Evolutionary conservation across 2,113 vertebrate species (phyloP).

Genomic region (Catharus bicknelli): DNA sequence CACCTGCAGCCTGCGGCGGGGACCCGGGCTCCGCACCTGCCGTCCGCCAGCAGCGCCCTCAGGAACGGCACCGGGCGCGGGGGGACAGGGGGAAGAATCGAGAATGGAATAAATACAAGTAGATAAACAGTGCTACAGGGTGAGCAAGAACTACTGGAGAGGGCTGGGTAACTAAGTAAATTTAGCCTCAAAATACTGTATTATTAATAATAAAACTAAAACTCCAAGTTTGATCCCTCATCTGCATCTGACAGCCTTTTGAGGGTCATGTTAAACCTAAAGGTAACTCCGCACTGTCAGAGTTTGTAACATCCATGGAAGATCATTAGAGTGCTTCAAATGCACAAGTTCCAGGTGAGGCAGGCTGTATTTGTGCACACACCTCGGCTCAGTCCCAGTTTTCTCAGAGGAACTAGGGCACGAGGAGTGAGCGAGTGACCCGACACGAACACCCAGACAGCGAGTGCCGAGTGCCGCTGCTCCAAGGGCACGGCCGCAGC

Average conservation of each 20-base stretch:
- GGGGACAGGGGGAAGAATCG: too few relatives aligned
- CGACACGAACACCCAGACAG: neutral
- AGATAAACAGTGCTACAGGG: neutral
- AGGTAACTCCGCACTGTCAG: neutral
- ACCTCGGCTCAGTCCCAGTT: neutral
- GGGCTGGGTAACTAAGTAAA: accelerated
- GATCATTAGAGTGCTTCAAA: neutral
- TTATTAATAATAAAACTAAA: neutral
- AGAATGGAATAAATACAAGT: neutral
- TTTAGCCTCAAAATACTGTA: neutral
- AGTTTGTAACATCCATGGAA: neutral
- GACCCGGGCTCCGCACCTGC: neutral
- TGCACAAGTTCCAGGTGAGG: accelerated
- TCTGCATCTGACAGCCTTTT: accelerated
- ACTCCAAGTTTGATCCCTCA: accelerated
- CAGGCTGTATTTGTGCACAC: neutral
- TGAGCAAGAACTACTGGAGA: neutral
- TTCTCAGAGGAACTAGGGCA: neutral
- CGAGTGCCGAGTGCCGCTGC: neutral
- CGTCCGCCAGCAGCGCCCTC: neutral
- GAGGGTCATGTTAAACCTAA: neutral
- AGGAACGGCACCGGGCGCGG: neutral
- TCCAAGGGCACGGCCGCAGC: neutral
- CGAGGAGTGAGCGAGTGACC: neutral
- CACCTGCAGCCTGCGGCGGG: neutral